Evolutionary conservation across 2,888 invertebrate species (phyloP).

Genomic region (Cepaea hortensis): DNA sequence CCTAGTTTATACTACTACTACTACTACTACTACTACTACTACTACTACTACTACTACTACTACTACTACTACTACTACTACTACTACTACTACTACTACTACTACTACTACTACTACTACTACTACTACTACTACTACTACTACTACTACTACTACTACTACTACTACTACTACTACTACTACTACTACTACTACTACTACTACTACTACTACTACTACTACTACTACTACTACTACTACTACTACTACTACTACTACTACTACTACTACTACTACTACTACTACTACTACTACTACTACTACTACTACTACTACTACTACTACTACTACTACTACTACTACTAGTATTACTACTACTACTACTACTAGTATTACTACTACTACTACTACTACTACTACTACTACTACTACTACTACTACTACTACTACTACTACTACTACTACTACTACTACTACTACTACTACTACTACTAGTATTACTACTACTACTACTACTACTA

Average conservation of each 20-base stretch:
- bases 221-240: conserved; percentile 40
- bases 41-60: conserved; percentile 40
- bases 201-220: conserved; percentile 20
- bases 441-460: not conserved
- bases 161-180: conserved; percentile 47
- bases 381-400: conserved; percentile 40
- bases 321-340: conserved; percentile 39
- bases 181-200: not conserved
- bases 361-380: conserved; percentile 26
- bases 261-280: conserved; percentile 44
- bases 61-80: conserved; percentile 47
- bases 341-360: conserved; percentile 8
- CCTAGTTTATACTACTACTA: too few species aligned
- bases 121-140: conserved; percentile 40
- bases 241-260: conserved; percentile 47
- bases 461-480: conserved; percentile 32
- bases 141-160: conserved; percentile 45
- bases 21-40: conserved; percentile 20
- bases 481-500: conserved; percentile 35
- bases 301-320: conserved; percentile 27
- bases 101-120: conserved; percentile 8
- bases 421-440: conserved; percentile 36
- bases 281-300: too few species aligned
- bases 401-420: conserved; percentile 49
- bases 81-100: conserved; percentile 43